Evolutionary conservation across 2,888 invertebrate genomes (phyloP).

Genomic region (Molorchus minor): DNA sequence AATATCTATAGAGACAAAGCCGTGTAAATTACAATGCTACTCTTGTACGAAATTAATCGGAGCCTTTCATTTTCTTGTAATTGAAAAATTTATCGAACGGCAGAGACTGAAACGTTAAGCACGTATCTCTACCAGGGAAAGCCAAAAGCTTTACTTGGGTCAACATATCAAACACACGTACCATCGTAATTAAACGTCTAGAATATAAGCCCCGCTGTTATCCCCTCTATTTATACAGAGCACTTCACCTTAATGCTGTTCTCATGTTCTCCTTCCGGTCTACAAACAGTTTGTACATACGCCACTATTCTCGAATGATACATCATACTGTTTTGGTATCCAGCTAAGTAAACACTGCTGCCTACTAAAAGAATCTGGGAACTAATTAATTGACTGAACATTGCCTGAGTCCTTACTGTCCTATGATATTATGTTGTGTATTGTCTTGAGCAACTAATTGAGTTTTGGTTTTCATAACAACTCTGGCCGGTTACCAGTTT

Average conservation of each 20-base stretch:
- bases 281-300: conserved; percentile 13
- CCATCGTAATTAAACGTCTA: conserved; percentile 39
- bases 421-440: too few relatives aligned
- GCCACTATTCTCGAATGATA: conserved; percentile 8
- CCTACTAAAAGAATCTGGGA: too few relatives aligned
- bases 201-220: conserved; percentile 32
- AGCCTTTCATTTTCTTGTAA: conserved; percentile 4
- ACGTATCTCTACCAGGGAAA: conserved; percentile 12
- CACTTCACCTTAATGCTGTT: conserved; percentile 44
- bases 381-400: too few relatives aligned
- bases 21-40: conserved; percentile 2
- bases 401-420: too few relatives aligned
- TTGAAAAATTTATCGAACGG: conserved; percentile 12
- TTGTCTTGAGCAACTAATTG: too few relatives aligned
- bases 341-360: conserved; percentile 8
- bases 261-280: conserved; percentile 41
- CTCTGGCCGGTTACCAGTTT: too few relatives aligned
- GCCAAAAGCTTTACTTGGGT: conserved; percentile 32
- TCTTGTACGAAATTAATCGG: conserved; percentile 10
- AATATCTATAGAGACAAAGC: too few relatives aligned
- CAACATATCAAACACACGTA: conserved; percentile 36
- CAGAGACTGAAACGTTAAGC: conserved; percentile 9
- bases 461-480: too few relatives aligned
- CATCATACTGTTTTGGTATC: conserved; percentile 18
- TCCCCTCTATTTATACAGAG: conserved; percentile 34